Conservation (phyloP, 2,888 invertebrate genomes). For the Petrolisthes manimaculis region DNA sequence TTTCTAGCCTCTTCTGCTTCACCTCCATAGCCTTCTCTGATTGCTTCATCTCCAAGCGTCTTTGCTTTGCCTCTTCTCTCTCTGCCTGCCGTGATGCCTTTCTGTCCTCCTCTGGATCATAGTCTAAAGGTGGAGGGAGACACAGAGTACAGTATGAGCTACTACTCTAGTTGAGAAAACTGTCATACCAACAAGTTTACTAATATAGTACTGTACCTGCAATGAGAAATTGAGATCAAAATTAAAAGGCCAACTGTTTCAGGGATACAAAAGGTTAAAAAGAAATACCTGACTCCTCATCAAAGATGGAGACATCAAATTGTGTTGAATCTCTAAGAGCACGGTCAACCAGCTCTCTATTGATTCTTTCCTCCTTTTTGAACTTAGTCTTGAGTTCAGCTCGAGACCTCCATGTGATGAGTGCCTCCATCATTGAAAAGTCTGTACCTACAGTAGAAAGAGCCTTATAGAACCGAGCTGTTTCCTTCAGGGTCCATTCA, state of each 20-base stretch:
- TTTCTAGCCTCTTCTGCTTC: conserved; percentile 25
- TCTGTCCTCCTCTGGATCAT: conserved; percentile 64
- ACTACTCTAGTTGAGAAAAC: background rate
- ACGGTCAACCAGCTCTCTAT: conserved; percentile 68
- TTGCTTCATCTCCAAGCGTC: conserved; percentile 42
- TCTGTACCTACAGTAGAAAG: conserved; percentile 91
- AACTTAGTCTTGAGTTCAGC: conserved; percentile 91
- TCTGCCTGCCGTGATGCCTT: conserved; percentile 54
- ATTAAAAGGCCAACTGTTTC: no score
- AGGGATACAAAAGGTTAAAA: no score
- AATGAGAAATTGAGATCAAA: background rate
- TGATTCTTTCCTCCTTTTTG: conserved; percentile 84
- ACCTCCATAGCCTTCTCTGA: conserved; percentile 37
- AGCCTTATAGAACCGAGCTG: conserved; percentile 78
- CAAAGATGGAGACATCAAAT: conserved; percentile 65
- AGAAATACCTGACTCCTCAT: conserved; percentile 59
- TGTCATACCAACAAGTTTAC: no score
- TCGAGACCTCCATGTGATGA: conserved; percentile 84
- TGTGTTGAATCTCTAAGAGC: conserved; percentile 62
- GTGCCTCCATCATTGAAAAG: conserved; percentile 87
- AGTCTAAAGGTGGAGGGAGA: conserved; percentile 41
- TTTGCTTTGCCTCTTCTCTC: conserved; percentile 42
- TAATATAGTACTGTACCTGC: background rate
- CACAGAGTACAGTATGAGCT: background rate
- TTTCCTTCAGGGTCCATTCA: conserved; percentile 78